Conservation (phyloP, 2,797 vertebrate genomes). For the Helarctos malayanus region DNA sequence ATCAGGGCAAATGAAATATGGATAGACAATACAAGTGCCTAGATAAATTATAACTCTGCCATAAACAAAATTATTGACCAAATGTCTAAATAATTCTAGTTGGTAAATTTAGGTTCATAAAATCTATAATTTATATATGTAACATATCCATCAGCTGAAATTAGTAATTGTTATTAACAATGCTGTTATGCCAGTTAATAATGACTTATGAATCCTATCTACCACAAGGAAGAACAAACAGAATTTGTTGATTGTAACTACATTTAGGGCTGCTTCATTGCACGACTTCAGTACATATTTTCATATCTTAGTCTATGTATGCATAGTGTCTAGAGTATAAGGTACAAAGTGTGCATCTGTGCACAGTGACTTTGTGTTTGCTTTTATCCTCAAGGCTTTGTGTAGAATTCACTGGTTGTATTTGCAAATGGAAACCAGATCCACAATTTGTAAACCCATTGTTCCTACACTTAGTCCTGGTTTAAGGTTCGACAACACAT, state of each 20-base stretch:
- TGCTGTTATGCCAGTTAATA: not conserved
- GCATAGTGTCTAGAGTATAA: not conserved
- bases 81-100: not conserved
- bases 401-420: not conserved
- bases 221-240: not conserved
- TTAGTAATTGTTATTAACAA: not conserved
- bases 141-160: not conserved
- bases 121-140: not conserved
- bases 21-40: not conserved
- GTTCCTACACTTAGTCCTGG: not conserved
- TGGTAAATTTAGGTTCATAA: not conserved
- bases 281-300: not conserved
- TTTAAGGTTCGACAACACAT: not conserved
- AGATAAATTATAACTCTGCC: not conserved
- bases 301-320: not conserved
- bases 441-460: not conserved
- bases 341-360: not conserved
- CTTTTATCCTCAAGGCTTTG: not conserved
- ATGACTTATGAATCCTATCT: not conserved
- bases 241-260: not conserved
- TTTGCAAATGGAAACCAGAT: not conserved
- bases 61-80: not conserved
- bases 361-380: not conserved
- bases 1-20: not conserved
- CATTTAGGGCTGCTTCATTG: not conserved